These are phyloP conservation scores for Fragum sueziense DNA, from an alignment of 2,888 invertebrate genomes.

Conservation along the genomic window DNA sequence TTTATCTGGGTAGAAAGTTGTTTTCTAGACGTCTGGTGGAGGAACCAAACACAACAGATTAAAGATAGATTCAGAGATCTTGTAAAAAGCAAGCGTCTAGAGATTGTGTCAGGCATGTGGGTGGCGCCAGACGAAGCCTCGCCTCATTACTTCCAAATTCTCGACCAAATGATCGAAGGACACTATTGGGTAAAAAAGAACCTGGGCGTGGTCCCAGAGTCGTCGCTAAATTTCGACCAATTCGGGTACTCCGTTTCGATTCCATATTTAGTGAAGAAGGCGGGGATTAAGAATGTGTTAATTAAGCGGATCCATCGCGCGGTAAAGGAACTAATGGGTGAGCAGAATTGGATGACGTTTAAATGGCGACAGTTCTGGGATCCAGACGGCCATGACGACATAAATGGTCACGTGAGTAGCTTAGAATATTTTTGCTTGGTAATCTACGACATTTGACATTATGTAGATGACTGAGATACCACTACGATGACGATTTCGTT, in stretches of 20 bases:
- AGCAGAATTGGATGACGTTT: constrained; percentile 92
- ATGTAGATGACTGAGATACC: too few species aligned
- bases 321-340: constrained; percentile 92
- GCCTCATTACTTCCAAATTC: constrained; percentile 72
- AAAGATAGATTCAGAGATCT: constrained; percentile 59
- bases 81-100: constrained; percentile 70
- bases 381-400: constrained; percentile 80
- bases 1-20: constrained; percentile 80
- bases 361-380: constrained; percentile 92
- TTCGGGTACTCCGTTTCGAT: constrained; percentile 78
- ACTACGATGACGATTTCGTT: too few species aligned
- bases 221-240: constrained; percentile 77
- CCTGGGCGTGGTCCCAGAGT: constrained; percentile 83
- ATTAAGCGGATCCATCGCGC: constrained; percentile 84
- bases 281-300: constrained; percentile 73
- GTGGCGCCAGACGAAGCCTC: constrained; percentile 79
- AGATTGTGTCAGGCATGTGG: constrained; percentile 79
- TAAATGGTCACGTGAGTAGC: constrained; percentile 83
- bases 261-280: constrained; percentile 73
- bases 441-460: too few species aligned
- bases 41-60: constrained; percentile 54
- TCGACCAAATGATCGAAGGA: constrained; percentile 78
- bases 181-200: constrained; percentile 76
- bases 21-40: constrained; percentile 77
- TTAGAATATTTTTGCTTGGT: too few species aligned